These are phyloP conservation scores for Serrognathus titanus DNA, from an alignment of 2,888 invertebrate genomes.

Conservation along the genomic window DNA sequence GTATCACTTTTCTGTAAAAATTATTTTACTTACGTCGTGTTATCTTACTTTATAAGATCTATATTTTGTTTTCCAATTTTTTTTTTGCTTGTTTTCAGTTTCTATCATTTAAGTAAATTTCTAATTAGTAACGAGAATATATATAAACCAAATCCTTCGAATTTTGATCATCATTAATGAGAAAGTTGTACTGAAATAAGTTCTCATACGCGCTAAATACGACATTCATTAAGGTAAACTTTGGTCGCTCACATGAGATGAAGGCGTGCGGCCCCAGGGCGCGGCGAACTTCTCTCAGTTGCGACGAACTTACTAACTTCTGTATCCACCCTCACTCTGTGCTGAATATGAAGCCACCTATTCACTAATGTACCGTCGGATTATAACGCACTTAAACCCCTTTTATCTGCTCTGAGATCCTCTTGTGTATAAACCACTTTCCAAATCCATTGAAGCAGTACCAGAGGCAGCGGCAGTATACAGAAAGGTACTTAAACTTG, in stretches of 20 bases:
- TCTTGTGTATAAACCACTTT: slow-evolving; percentile 40
- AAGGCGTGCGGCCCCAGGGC: slow-evolving; percentile 10
- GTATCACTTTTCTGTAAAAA: no score
- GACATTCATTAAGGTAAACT: slow-evolving; percentile 7
- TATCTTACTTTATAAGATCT: no score
- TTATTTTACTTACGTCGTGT: no score
- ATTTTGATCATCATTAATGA: background rate
- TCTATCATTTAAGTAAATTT: no score
- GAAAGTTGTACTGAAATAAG: background rate
- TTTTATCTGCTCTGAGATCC: slow-evolving; percentile 41
- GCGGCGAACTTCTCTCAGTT: slow-evolving; percentile 9
- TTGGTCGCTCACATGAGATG: background rate
- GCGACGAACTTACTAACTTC: slow-evolving; percentile 25
- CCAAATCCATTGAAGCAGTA: slow-evolving; percentile 20
- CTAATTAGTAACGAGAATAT: no score
- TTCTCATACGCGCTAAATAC: background rate
- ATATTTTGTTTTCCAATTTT: no score
- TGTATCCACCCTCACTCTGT: slow-evolving; percentile 23
- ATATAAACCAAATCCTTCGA: no score
- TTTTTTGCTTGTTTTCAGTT: no score
- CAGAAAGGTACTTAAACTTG: slow-evolving; percentile 26
- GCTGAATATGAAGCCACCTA: slow-evolving; percentile 26
- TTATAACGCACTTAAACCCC: slow-evolving; percentile 49
- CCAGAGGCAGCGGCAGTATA: slow-evolving; percentile 17
- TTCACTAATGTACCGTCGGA: slow-evolving; percentile 46